These are phyloP conservation scores for Neoseiulus cucumeris DNA, from an alignment of 1,140 invertebrate genomes.

Conservation along the genomic window DNA sequence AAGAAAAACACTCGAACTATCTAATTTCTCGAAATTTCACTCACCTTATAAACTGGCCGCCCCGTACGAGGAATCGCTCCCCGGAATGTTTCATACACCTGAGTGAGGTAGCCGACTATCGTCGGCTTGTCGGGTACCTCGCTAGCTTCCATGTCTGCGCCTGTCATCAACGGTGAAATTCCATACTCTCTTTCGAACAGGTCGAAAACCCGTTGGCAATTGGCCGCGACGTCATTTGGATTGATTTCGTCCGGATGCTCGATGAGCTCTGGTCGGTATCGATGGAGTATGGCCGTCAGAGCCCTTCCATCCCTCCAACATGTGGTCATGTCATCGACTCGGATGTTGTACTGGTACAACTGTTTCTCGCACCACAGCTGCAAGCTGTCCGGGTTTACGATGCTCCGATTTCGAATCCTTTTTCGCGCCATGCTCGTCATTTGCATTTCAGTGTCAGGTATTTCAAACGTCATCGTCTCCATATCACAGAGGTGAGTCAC, in stretches of 20 bases:
- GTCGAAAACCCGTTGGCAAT: constrained; percentile 40
- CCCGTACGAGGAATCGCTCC: constrained; percentile 49
- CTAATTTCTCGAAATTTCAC: neutral
- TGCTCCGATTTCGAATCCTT: constrained; percentile 17
- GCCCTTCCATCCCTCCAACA: constrained; percentile 55
- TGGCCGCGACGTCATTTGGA: constrained; percentile 2
- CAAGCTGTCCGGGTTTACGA: constrained; percentile 48
- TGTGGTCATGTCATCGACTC: constrained; percentile 42
- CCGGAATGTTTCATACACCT: constrained; percentile 59
- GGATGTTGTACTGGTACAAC: constrained; percentile 42
- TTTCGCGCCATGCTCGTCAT: neutral
- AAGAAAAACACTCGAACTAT: neutral
- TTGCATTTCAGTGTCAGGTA: neutral
- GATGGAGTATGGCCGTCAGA: constrained; percentile 58
- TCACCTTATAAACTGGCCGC: constrained; percentile 12
- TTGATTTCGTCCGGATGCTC: neutral
- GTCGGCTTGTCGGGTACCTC: constrained; percentile 47
- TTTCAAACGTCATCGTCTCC: constrained; percentile 3
- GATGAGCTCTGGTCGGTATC: constrained; percentile 21
- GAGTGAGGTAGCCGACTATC: constrained; percentile 63
- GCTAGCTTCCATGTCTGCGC: constrained; percentile 50
- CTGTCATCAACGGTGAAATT: constrained; percentile 56
- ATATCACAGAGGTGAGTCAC: neutral
- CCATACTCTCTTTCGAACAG: constrained; percentile 52
- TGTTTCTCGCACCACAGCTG: constrained; percentile 54